phyloP scores from a whole-genome alignment of 2,113 vertebrate species.

The Gadus chalcogrammus region DNA sequence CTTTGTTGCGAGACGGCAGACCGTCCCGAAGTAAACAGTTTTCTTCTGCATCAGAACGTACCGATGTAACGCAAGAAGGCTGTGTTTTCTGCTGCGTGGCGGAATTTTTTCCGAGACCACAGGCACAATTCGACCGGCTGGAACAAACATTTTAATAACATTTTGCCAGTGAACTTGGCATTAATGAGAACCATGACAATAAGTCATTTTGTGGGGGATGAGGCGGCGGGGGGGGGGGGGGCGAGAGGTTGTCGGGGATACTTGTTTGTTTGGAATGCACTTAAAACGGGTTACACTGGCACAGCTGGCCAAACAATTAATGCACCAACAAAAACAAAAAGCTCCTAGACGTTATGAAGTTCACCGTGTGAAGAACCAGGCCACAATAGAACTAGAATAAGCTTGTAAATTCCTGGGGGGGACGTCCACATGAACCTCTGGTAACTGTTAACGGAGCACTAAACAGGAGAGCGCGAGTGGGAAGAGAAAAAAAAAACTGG shows the following conservation, averaged over 20 bases:
- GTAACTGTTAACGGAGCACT: conserved; percentile 35
- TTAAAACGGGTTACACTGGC: conserved; percentile 61
- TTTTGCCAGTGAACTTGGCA: neutral
- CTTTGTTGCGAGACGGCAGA: neutral
- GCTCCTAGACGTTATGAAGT: conserved; percentile 48
- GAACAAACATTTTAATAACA: conserved; percentile 1
- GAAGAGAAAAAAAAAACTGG: neutral
- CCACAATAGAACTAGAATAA: conserved; percentile 59
- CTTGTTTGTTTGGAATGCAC: conserved; percentile 60
- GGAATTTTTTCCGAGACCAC: neutral
- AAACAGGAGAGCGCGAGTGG: conserved; percentile 5
- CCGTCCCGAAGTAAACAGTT: neutral
- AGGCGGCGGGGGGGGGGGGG: neutral
- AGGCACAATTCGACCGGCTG: neutral
- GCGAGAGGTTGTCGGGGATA: neutral
- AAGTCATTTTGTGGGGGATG: neutral
- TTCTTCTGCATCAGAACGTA: conserved; percentile 1
- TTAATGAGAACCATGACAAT: conserved; percentile 10
- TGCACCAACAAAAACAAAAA: conserved; percentile 50
- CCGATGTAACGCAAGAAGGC: neutral
- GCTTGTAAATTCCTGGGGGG: conserved; percentile 56
- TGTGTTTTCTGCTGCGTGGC: neutral
- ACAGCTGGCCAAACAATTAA: conserved; percentile 68
- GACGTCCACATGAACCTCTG: conserved; percentile 39
- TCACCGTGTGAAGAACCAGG: conserved; percentile 49